Conservation (phyloP, 2,113 vertebrate species). For the Gallinago media region DNA sequence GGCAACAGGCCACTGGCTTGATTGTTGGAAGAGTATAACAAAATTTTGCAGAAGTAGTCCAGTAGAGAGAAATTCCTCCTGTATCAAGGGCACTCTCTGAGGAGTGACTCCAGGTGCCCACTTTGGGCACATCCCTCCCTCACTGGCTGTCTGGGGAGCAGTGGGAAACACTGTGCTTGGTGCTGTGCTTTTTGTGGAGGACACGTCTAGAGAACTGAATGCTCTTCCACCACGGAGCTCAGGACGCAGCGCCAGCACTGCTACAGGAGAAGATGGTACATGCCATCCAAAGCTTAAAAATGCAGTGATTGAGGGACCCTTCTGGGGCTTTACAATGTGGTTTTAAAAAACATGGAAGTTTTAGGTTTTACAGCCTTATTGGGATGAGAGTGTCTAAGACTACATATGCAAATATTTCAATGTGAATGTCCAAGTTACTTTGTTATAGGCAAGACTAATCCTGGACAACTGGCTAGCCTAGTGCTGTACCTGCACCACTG, state of each 20-base stretch:
- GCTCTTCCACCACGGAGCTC: fast-evolving
- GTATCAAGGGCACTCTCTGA: neutral
- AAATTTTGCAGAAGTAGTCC: neutral
- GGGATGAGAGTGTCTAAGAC: neutral
- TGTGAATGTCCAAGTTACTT: neutral
- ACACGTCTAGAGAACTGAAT: neutral
- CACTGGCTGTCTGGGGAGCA: fast-evolving
- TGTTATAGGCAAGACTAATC: neutral
- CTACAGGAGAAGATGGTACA: neutral
- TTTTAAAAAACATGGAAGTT: neutral
- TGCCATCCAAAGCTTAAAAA: neutral
- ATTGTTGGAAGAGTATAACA: neutral
- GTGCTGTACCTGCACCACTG: neutral
- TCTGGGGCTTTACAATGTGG: no score
- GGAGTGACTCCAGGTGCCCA: fast-evolving
- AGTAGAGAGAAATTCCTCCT: neutral
- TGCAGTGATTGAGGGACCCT: neutral
- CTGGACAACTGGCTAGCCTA: neutral
- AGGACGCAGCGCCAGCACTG: fast-evolving
- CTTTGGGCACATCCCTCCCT: fast-evolving
- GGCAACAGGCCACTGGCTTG: neutral
- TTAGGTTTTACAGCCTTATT: neutral
- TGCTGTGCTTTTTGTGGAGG: neutral
- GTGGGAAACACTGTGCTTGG: fast-evolving
- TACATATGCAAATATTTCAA: fast-evolving